Conservation (phyloP, 2,113 vertebrate species). For the Campylomormyrus numenius region DNA sequence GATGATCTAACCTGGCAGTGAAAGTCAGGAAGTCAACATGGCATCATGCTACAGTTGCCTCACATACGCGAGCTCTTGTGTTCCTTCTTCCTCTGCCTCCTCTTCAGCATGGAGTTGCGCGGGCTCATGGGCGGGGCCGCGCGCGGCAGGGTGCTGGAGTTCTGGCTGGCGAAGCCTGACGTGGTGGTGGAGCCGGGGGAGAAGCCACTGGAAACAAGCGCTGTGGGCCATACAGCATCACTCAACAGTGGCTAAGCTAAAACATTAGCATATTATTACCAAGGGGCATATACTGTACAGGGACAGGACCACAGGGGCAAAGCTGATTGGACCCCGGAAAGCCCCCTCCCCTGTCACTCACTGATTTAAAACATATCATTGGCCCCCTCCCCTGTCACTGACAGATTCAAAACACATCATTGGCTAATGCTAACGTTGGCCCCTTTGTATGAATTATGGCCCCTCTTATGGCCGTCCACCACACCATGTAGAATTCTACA, state of each 20-base stretch:
- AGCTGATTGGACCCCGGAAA: background rate
- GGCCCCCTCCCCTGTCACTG: background rate
- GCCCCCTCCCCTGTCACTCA: background rate
- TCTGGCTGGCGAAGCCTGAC: slow-evolving; percentile 76
- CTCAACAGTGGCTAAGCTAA: background rate
- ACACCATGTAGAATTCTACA: background rate
- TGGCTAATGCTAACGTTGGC: background rate
- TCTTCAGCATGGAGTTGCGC: slow-evolving; percentile 78
- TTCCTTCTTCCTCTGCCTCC: slow-evolving; percentile 83
- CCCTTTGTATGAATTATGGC: background rate
- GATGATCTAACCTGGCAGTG: background rate
- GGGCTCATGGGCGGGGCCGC: slow-evolving; percentile 84
- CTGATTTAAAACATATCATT: background rate
- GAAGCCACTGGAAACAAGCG: slow-evolving; percentile 82
- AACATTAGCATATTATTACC: background rate
- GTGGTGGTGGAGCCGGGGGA: slow-evolving; percentile 75
- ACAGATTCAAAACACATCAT: background rate
- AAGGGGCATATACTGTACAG: background rate
- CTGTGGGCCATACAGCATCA: slow-evolving; percentile 45
- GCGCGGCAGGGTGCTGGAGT: slow-evolving; percentile 79
- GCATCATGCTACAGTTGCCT: background rate
- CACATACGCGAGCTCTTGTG: slow-evolving; percentile 84
- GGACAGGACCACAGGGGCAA: background rate
- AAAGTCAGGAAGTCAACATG: background rate
- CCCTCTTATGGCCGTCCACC: background rate